These are phyloP conservation scores for Diarsia dahlii DNA, from an alignment of 2,888 invertebrate species.

Conservation along the genomic window DNA sequence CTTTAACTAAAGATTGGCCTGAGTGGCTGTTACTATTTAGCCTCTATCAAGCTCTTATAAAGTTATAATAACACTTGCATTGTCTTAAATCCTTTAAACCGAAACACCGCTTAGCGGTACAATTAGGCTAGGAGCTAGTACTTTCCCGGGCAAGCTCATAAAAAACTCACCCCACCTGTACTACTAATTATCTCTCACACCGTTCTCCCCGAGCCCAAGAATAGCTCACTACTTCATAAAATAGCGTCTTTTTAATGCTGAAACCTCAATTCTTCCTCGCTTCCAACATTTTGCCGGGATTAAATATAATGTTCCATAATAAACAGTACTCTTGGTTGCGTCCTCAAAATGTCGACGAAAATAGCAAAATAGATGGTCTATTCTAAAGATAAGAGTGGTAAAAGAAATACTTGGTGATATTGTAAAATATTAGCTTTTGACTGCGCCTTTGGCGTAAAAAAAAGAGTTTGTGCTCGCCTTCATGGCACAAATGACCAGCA, in stretches of 20 bases:
- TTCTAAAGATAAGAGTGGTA: conserved; percentile 21
- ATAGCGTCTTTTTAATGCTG: conserved; percentile 31
- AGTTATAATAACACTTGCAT: background rate
- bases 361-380: conserved; percentile 8
- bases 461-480: background rate
- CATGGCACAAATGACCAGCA: background rate
- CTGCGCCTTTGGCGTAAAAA: background rate
- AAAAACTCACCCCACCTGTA: background rate
- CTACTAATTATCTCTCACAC: conserved; percentile 1
- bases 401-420: conserved; percentile 2
- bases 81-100: background rate
- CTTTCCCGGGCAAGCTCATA: background rate
- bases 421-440: background rate
- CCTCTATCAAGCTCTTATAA: background rate
- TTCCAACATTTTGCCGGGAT: conserved; percentile 42
- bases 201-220: conserved; percentile 10
- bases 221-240: conserved; percentile 1
- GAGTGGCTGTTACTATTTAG: background rate
- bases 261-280: conserved; percentile 41
- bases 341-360: conserved; percentile 30
- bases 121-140: background rate
- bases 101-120: background rate
- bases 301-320: conserved; percentile 48
- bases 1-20: background rate
- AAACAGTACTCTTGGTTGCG: conserved; percentile 20